phyloP scores from a whole-genome alignment of 2,113 vertebrate genomes.

The Indicator indicator region DNA sequence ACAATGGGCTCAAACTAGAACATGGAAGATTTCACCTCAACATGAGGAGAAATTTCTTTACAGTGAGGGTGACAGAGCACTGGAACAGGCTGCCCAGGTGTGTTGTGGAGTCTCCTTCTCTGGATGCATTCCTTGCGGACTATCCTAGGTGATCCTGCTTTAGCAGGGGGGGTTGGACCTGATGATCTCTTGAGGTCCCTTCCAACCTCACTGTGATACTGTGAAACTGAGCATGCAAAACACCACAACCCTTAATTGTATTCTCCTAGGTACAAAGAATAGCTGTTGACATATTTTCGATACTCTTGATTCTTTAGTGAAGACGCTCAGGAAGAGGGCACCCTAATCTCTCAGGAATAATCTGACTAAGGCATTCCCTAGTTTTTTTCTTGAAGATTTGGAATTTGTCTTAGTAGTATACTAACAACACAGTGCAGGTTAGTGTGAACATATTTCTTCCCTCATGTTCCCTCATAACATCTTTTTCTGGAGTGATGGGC shows the following conservation, averaged over 20 bases:
- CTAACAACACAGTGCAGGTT: fast-evolving
- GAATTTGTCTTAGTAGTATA: not conserved
- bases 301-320: not conserved
- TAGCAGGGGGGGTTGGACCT: no score
- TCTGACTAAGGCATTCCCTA: not conserved
- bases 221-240: not conserved
- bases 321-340: not conserved
- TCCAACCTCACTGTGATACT: no score
- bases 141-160: no score
- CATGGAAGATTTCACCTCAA: no score
- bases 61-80: no score
- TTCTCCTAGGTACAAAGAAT: not conserved
- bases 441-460: not conserved
- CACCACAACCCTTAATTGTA: not conserved
- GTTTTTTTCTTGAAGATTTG: not conserved
- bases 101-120: no score
- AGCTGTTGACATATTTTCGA: not conserved
- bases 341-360: not conserved
- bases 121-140: no score
- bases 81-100: no score
- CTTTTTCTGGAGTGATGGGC: not conserved
- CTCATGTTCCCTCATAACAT: not conserved
- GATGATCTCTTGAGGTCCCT: no score
- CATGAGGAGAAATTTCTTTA: no score
- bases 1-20: no score